Base-by-base conservation (phyloP, 2,888 invertebrate species). In the Andricus quercusramuli region DNA sequence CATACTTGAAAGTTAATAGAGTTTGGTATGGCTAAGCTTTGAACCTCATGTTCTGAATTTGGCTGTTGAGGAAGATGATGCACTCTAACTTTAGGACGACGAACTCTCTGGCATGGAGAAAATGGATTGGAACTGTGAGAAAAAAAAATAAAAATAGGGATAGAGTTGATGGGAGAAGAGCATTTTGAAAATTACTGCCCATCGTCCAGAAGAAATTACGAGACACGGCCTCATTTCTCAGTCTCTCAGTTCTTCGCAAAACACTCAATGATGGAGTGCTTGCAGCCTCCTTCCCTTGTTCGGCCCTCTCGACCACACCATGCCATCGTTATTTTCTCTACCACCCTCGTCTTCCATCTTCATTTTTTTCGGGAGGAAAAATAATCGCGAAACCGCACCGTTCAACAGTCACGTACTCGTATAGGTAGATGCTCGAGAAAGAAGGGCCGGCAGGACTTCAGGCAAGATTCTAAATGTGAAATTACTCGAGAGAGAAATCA, bases 191-290 rank as follows among this genome's bases (percentile, higher is more conserved):
- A 77, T 77, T 41, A 77, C 41, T 62, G 59, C 44, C 77, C 77
- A 65, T 82, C 83, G 82, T 79, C 80, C 82, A 85, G 83, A 85
- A 83, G 84, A 87, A 85, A 86, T 87, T 85, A 84, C 80, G 70
- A 81, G 83, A 80, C 77, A 62, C 65, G 29, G 67, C 41, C 74
- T 79, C 80, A 64, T 77, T 44, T 77, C 62, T 62, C 41, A 64
- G 62, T 77, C 59, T 78, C 76, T 67, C 64, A 79, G 78, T 82
- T 85, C 80, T 82, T 83, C 81, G 82, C 82, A 85, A 85, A 85
- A 83, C 79, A 83, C 78, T 76, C 76, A 79, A 78, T 78, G 79
- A 80, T 64, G 66, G 74, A 74, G 74, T 37, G 29, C 74, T 51
- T 74, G 51, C 56, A 74, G 11, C 32, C 77, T 64, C 78, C 41